These are phyloP conservation scores for Drepanosiphum platanoidis DNA, from an alignment of 2,888 invertebrate species.

Conservation along the genomic window DNA sequence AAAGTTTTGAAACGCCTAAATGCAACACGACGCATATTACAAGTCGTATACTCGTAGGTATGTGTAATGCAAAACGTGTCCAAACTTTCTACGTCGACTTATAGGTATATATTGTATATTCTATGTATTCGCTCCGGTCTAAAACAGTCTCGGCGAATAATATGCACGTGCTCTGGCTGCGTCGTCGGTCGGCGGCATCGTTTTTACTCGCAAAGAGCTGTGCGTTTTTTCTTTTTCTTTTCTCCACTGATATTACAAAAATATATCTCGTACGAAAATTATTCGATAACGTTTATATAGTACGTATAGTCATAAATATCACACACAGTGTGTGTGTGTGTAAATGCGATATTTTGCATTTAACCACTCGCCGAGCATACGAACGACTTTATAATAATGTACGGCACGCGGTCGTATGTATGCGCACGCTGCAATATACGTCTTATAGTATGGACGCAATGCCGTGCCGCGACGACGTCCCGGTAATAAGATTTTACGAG, in stretches of 20 bases:
- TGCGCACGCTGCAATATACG: background rate
- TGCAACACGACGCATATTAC: too few species aligned
- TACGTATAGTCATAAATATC: background rate
- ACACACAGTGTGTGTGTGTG: background rate
- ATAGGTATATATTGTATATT: background rate
- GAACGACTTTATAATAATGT: background rate
- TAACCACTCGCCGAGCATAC: background rate
- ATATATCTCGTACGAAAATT: background rate
- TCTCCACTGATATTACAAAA: background rate
- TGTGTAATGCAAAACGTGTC: background rate
- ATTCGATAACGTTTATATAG: background rate
- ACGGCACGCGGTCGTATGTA: background rate
- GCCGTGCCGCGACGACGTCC: background rate
- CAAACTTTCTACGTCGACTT: background rate
- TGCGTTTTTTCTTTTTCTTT: background rate
- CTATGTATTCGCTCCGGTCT: background rate
- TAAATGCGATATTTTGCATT: background rate
- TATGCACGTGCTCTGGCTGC: background rate
- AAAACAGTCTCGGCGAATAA: background rate
- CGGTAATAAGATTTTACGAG: background rate
- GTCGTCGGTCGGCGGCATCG: background rate
- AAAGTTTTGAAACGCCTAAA: too few species aligned
- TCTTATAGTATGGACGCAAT: background rate
- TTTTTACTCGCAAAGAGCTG: background rate
- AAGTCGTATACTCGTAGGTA: too few species aligned